These are phyloP conservation scores for Parotocinclus haroldoi DNA, from an alignment of 2,797 vertebrate species.

Conservation along the genomic window DNA sequence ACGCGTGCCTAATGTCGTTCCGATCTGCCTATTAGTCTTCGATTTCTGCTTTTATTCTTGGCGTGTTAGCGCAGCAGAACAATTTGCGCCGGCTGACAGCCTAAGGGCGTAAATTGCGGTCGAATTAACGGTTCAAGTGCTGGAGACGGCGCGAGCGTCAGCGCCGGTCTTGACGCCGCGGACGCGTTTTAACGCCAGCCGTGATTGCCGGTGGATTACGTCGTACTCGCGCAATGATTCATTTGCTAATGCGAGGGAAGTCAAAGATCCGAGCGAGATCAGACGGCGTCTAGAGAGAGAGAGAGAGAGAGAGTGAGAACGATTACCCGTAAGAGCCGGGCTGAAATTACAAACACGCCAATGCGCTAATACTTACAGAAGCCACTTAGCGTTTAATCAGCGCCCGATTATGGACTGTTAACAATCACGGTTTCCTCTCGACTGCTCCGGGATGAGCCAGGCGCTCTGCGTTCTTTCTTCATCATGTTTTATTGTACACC, in stretches of 20 bases:
- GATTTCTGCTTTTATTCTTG: conserved; percentile 35
- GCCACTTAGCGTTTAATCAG: conserved; percentile 44
- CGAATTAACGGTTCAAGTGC: conserved; percentile 33
- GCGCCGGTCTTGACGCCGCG: not conserved
- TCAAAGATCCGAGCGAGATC: conserved; percentile 35
- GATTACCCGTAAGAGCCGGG: conserved; percentile 51
- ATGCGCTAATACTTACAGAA: conserved; percentile 46
- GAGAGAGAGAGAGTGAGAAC: conserved; percentile 55
- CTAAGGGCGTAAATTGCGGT: conserved; percentile 29
- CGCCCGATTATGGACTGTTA: conserved; percentile 37
- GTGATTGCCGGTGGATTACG: conserved; percentile 34
- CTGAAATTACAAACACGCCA: conserved; percentile 57
- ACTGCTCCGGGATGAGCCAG: not conserved
- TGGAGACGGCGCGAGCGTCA: not conserved
- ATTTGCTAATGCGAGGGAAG: conserved; percentile 42
- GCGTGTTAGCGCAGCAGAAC: conserved; percentile 28
- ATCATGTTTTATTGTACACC: too few species aligned
- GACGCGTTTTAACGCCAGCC: conserved; percentile 40
- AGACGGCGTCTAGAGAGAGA: conserved; percentile 53
- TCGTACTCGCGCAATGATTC: conserved; percentile 32
- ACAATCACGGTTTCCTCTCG: conserved; percentile 22
- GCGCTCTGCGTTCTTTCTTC: not conserved
- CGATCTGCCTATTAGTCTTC: conserved; percentile 34
- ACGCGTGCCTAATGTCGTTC: conserved; percentile 36
- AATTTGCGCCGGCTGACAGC: conserved; percentile 35